Percentiles rank a stretch among this genome's conserved stretches.
Conservation (phyloP, 2,113 vertebrate species). For the Channa argus region DNA sequence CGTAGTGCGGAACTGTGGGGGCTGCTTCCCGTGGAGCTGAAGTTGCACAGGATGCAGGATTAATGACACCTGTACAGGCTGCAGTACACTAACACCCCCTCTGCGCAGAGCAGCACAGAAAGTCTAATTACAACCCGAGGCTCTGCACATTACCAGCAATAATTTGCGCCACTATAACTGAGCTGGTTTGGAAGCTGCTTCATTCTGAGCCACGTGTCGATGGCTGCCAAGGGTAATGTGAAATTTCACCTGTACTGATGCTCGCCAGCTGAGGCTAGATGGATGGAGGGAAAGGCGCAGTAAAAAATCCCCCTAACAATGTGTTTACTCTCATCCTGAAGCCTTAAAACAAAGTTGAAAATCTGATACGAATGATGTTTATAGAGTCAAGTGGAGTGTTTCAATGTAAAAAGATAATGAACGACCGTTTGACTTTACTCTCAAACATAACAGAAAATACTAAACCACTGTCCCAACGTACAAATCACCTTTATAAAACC, state of each 20-base stretch:
- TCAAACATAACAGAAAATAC: too few relatives aligned
- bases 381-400: too few relatives aligned
- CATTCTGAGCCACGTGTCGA: conserved; percentile 40
- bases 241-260: conserved; percentile 57
- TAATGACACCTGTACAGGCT: conserved; percentile 57
- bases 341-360: neutral
- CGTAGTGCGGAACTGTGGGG: conserved; percentile 14
- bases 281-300: conserved; percentile 1
- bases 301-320: neutral
- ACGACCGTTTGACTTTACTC: too few relatives aligned
- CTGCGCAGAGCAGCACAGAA: conserved; percentile 5
- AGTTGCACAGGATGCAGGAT: conserved; percentile 45
- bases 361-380: neutral
- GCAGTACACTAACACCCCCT: conserved; percentile 43
- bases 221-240: conserved; percentile 50
- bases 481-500: too few relatives aligned
- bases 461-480: too few relatives aligned
- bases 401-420: too few relatives aligned
- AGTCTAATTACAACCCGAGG: conserved; percentile 69
- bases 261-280: conserved; percentile 7
- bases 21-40: conserved; percentile 25
- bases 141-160: conserved; percentile 47
- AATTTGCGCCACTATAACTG: conserved; percentile 52
- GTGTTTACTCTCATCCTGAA: neutral
- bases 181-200: conserved; percentile 50